phyloP scores from a whole-genome alignment of 2,888 invertebrate species.

The Drosophila koepferae region DNA sequence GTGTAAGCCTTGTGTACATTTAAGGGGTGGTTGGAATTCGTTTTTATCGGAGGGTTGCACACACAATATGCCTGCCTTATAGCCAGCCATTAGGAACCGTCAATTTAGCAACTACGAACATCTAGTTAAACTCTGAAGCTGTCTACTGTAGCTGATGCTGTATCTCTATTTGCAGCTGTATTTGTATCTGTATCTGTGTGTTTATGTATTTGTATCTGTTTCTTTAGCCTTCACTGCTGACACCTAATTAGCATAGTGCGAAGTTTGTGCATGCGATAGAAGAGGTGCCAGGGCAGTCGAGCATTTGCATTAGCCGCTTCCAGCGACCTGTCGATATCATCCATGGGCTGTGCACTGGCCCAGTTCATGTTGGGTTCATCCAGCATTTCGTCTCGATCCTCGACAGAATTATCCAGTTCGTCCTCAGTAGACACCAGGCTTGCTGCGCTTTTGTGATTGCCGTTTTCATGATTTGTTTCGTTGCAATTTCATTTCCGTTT shows the following conservation, averaged over 20 bases:
- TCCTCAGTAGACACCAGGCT: constrained; percentile 31
- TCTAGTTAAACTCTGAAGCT: constrained; percentile 47
- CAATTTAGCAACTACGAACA: constrained; percentile 61
- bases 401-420: constrained; percentile 9
- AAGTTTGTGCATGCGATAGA: constrained; percentile 83
- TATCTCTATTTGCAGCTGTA: constrained; percentile 4
- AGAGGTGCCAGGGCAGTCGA: constrained; percentile 79
- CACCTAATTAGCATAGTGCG: constrained; percentile 73
- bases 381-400: constrained; percentile 31
- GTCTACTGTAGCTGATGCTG: constrained; percentile 20
- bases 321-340: constrained; percentile 32
- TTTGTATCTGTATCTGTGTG: constrained; percentile 26
- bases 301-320: constrained; percentile 46
- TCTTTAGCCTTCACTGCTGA: constrained; percentile 26
- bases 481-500: constrained; percentile 74
- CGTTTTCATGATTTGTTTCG: constrained; percentile 72
- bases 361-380: constrained; percentile 49
- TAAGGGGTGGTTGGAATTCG: constrained; percentile 6
- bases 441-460: constrained; percentile 53
- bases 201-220: constrained; percentile 28
- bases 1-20: constrained; percentile 34
- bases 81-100: constrained; percentile 77
- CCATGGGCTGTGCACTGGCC: constrained; percentile 43
- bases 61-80: constrained; percentile 71
- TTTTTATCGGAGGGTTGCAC: constrained; percentile 54